Evolutionary conservation across 2,797 vertebrate species (phyloP), one percentile per base, ranked within the genome.

Genomic region (Petrocephalus sullivani): DNA sequence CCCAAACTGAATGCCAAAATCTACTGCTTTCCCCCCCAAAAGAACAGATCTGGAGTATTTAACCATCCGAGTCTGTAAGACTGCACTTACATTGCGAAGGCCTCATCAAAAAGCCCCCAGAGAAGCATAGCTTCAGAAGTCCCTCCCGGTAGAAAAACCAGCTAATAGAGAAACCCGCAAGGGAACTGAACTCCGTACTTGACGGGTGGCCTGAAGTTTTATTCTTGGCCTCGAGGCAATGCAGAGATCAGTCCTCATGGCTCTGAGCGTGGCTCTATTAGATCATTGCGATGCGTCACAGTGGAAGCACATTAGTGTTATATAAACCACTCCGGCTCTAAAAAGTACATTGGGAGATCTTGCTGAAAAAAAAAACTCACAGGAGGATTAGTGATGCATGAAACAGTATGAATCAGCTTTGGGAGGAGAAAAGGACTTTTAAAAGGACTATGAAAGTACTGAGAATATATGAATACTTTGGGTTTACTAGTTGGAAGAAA

Each of bases 291-390:
- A 87, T 90, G 90, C 78, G 51, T 89, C 84, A 88, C 8, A 23
- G 54, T 87, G 88, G 86, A 56, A 82, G 82, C 85, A 21, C 89
- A 88, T 89, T 49, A n/a, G 86, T 78, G 89, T 91, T 89, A 89
- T 60, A 88, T 89, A 90, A 89, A 88, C 87, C 89, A 84, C 41
- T 89, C 82, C 53, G n/a, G 58, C 53, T 75, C 51, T 87, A 49
- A 89, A 88, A 87, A 87, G 88, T 1, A 10, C 89, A 89, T 88
- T 58, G 88, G 64, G 88, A 49, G 54, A 87, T 85, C 41, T 60
- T 89, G 88, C 53, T 41, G 9, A 87, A 89, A 88, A 64, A 85
- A 71, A 78, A 49, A 83, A 53, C 54, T 6, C 58, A 53, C 37
- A 87, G 54, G 86, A 88, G 71, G 7, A 64, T 82, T 23, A 46